Evolutionary conservation across 2,797 vertebrate species (phyloP).

Genomic region (Malacoctenus gilli): DNA sequence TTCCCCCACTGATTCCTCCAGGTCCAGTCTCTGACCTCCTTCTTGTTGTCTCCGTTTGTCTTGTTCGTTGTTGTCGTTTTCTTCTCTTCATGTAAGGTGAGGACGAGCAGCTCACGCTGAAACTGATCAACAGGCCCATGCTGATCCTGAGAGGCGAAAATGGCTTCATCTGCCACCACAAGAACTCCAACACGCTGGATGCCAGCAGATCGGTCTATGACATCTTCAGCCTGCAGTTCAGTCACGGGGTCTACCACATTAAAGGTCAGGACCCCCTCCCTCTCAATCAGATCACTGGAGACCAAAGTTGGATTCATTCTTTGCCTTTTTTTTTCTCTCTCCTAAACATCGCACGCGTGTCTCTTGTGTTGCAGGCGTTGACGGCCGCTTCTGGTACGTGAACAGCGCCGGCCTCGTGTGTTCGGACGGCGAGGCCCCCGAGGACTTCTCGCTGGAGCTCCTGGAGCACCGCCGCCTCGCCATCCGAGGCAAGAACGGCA

Average conservation of each 20-base stretch:
- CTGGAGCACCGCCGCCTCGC: constrained; percentile 88
- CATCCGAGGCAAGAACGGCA: constrained; percentile 88
- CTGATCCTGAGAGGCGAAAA: constrained; percentile 92
- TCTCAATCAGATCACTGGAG: background rate
- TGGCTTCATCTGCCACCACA: constrained; percentile 95
- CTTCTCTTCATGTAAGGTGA: constrained; percentile 78
- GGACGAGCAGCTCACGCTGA: constrained; percentile 90
- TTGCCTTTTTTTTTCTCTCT: background rate
- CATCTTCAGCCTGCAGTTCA: constrained; percentile 91
- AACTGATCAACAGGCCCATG: constrained; percentile 94
- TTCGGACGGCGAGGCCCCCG: constrained; percentile 89
- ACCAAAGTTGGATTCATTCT: background rate
- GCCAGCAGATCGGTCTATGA: constrained; percentile 93
- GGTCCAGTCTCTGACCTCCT: background rate
- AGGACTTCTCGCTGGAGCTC: constrained; percentile 93
- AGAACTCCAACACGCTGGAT: constrained; percentile 91
- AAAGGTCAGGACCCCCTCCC: constrained; percentile 81
- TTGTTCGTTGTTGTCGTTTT: background rate
- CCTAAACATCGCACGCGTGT: background rate
- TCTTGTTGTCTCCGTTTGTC: background rate
- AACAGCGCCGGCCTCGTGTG: constrained; percentile 88
- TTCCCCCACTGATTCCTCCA: background rate
- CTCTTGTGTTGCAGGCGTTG: constrained; percentile 77
- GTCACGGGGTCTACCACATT: constrained; percentile 91
- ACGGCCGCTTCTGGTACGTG: constrained; percentile 91